A percentile compares a stretch with the other conserved stretches of the same genome.
phyloP scores from a whole-genome alignment of 1,140 invertebrate species.

The Homalodisca vitripennis region DNA sequence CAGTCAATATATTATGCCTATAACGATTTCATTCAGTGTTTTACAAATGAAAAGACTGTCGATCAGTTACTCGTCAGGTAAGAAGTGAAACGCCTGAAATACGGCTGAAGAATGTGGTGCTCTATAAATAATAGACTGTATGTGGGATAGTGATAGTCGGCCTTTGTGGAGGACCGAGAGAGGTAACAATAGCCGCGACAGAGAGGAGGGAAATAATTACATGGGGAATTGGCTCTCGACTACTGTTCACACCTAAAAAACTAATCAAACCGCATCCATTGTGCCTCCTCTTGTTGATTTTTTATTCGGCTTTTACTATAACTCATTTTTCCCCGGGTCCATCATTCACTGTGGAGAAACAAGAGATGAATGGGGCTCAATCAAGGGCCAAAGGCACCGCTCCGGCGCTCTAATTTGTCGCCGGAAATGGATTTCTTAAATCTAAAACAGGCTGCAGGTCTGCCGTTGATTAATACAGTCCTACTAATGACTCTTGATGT shows the following conservation, averaged over 20 bases:
- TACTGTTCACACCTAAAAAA: slow-evolving; percentile 31
- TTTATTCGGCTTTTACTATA: slow-evolving; percentile 28
- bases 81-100: neutral
- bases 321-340: slow-evolving; percentile 25
- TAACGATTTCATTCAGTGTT: too few species aligned
- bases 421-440: slow-evolving; percentile 31
- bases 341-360: slow-evolving; percentile 26
- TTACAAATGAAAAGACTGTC: too few species aligned
- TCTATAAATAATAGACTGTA: slow-evolving; percentile 10
- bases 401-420: slow-evolving; percentile 23
- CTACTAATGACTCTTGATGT: slow-evolving; percentile 28
- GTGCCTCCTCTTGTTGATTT: slow-evolving; percentile 26
- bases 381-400: slow-evolving; percentile 25
- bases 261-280: slow-evolving; percentile 25
- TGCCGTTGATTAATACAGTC: slow-evolving; percentile 23
- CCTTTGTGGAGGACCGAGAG: neutral
- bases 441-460: slow-evolving; percentile 26
- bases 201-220: slow-evolving; percentile 18
- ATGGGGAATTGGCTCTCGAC: slow-evolving; percentile 28
- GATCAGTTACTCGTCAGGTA: neutral
- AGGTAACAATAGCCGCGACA: slow-evolving; percentile 11
- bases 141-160: slow-evolving; percentile 7
- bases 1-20: too few species aligned
- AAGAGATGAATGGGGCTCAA: slow-evolving; percentile 29
- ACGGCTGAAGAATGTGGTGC: slow-evolving; percentile 10